Percentiles rank a stretch among this genome's conserved stretches.
phyloP scores from a whole-genome alignment of 2,797 vertebrate genomes.

The Orestias chungarensis region DNA sequence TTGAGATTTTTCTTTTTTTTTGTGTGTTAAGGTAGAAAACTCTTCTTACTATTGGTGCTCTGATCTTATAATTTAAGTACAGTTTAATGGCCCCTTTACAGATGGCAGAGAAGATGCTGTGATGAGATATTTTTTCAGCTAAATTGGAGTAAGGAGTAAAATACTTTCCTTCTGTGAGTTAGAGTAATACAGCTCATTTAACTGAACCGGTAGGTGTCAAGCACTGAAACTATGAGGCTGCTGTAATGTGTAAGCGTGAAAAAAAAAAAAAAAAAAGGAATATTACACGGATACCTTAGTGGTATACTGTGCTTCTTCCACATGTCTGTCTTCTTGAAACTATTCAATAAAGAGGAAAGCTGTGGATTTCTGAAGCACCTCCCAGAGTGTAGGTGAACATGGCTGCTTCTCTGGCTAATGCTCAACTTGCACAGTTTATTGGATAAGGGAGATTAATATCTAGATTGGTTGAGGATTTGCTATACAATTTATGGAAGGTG shows the following conservation, averaged over 20 bases:
- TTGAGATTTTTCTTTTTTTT: background rate
- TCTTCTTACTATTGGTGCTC: conserved; percentile 1
- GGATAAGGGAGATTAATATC: background rate
- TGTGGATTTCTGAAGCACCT: background rate
- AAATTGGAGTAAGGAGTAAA: conserved; percentile 9
- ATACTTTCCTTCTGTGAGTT: background rate
- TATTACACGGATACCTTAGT: conserved; percentile 22
- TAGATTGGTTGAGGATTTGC: background rate
- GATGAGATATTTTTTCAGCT: conserved; percentile 2
- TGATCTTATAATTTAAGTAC: conserved; percentile 5
- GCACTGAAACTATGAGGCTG: conserved; percentile 36
- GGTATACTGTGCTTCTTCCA: background rate
- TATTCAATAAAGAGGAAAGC: no score
- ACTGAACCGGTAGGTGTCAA: conserved; percentile 23
- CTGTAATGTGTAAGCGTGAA: conserved; percentile 46
- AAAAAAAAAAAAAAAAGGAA: conserved; percentile 38
- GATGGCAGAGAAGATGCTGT: background rate
- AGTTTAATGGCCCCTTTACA: conserved; percentile 3
- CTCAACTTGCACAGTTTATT: no score
- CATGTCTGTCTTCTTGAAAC: no score
- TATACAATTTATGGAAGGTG: background rate
- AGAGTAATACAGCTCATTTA: conserved; percentile 24
- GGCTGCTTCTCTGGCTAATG: no score
- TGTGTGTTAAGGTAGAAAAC: background rate
- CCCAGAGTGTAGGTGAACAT: no score